phyloP scores from a whole-genome alignment of 2,888 invertebrate species.

The Eupsilia transversa region DNA sequence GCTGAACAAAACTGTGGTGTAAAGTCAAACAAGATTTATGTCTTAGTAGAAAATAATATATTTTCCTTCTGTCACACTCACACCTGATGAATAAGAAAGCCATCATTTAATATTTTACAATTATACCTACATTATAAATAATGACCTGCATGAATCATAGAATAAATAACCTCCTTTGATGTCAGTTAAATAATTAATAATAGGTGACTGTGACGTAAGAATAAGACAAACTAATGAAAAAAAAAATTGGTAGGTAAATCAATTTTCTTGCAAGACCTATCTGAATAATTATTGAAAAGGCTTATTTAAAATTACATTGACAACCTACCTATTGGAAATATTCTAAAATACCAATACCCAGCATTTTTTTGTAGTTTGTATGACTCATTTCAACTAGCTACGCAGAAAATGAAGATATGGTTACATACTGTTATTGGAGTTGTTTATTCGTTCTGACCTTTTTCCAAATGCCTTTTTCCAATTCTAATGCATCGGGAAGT shows the following conservation, averaged over 20 bases:
- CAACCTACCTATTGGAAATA: neutral
- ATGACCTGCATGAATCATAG: neutral
- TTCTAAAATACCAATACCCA: neutral
- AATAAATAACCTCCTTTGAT: neutral
- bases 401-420: neutral
- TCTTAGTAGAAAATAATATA: constrained; percentile 45
- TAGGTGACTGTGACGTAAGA: neutral
- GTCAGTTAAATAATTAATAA: neutral
- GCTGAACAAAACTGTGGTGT: constrained; percentile 38
- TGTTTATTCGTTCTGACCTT: neutral
- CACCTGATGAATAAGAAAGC: constrained; percentile 29
- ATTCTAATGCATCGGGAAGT: neutral
- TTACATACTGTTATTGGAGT: neutral
- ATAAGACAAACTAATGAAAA: neutral
- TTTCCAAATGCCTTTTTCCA: neutral
- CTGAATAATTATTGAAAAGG: neutral
- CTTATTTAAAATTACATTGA: neutral
- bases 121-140: constrained; percentile 3
- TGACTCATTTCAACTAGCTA: neutral
- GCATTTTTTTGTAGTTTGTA: neutral
- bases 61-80: constrained; percentile 22
- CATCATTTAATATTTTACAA: constrained; percentile 6
- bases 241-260: neutral
- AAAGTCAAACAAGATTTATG: constrained; percentile 54
- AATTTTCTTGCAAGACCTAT: neutral